A percentile compares a stretch with the other conserved stretches of the same genome.
Conservation (phyloP, 1,140 invertebrate species). For the Micrasema longulum region DNA sequence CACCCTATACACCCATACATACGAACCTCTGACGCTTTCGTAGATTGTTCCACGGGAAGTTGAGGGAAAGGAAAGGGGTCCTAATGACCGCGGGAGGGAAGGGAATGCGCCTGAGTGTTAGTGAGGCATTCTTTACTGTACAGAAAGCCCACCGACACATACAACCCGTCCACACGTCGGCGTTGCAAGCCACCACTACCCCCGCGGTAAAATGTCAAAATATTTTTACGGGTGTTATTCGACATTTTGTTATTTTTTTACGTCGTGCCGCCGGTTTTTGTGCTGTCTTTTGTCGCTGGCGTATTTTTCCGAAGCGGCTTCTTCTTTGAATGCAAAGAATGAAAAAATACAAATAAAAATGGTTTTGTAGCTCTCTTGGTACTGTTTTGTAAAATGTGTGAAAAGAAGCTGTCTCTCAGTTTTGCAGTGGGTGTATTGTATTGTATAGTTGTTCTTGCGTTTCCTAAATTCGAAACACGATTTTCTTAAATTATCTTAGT, state of each 20-base stretch:
- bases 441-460: too few species aligned
- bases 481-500: slow-evolving; percentile 4
- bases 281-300: slow-evolving; percentile 6
- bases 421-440: slow-evolving; percentile 23
- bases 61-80: slow-evolving; percentile 30
- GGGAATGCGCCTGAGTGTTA: slow-evolving; percentile 17
- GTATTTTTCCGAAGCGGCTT: slow-evolving; percentile 33
- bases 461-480: too few species aligned
- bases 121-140: slow-evolving; percentile 38
- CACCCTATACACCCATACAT: slow-evolving; percentile 23
- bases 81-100: slow-evolving; percentile 56
- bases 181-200: not conserved
- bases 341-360: slow-evolving; percentile 36
- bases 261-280: slow-evolving; percentile 6
- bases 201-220: not conserved
- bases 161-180: slow-evolving; percentile 5
- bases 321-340: slow-evolving; percentile 30
- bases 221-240: not conserved
- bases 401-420: slow-evolving; percentile 3
- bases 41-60: slow-evolving; percentile 41
- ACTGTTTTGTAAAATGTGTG: slow-evolving; percentile 27
- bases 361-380: slow-evolving; percentile 2
- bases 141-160: slow-evolving; percentile 10
- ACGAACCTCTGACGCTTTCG: slow-evolving; percentile 38
- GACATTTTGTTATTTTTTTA: slow-evolving; percentile 4